Evolutionary conservation across 2,797 vertebrate genomes (phyloP).

Genomic region (Sebastes ruberrimus): DNA sequence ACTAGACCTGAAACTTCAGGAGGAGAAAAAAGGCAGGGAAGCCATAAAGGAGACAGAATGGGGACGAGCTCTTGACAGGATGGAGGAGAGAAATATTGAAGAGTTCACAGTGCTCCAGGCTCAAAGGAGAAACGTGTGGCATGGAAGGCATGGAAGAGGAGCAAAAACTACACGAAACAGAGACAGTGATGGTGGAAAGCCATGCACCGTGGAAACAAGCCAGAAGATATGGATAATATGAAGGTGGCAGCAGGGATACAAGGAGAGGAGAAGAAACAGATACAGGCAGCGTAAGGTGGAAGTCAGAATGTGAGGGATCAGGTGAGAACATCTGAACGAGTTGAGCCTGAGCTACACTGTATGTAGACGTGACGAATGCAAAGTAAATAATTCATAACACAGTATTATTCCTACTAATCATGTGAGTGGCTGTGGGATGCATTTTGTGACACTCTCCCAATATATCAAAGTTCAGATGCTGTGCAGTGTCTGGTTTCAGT

Average conservation of each 20-base stretch:
- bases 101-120: constrained; percentile 41
- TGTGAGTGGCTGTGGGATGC: not conserved
- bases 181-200: not conserved
- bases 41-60: constrained; percentile 70
- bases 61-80: constrained; percentile 63
- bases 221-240: not conserved
- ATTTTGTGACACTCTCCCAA: not conserved
- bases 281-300: not conserved
- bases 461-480: not conserved
- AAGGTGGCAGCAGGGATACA: not conserved
- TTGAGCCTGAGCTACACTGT: not conserved
- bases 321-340: not conserved
- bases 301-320: not conserved
- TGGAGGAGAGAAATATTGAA: constrained; percentile 54
- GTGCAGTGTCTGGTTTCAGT: not conserved
- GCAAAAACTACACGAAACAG: constrained; percentile 10
- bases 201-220: not conserved
- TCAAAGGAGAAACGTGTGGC: constrained; percentile 40
- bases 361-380: not conserved
- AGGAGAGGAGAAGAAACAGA: not conserved
- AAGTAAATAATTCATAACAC: not conserved
- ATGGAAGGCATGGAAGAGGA: not conserved
- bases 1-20: constrained; percentile 20
- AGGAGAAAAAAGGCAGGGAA: constrained; percentile 31
- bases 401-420: not conserved